phyloP scores from a whole-genome alignment of 2,888 invertebrate genomes.

The Torymus tubicola region DNA sequence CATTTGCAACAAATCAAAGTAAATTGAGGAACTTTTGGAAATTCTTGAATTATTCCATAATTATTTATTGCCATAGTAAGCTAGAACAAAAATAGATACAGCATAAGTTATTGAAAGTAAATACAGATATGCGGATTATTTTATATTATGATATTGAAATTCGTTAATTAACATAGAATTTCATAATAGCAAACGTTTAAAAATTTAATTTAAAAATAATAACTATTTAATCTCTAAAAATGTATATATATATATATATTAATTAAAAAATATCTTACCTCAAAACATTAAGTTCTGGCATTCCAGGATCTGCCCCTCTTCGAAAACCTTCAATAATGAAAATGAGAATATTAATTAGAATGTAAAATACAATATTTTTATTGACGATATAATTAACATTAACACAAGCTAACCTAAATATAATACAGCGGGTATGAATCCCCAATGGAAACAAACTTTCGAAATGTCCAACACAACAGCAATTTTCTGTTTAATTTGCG shows the following conservation, averaged over 20 bases:
- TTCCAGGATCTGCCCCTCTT: slow-evolving; percentile 84
- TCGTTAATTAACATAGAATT: no score
- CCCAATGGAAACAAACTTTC: slow-evolving; percentile 83
- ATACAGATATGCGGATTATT: no score
- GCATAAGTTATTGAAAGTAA: neutral
- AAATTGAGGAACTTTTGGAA: slow-evolving; percentile 82
- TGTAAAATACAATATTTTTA: slow-evolving; percentile 6
- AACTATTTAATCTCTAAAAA: slow-evolving; percentile 24
- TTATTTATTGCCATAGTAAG: slow-evolving; percentile 74
- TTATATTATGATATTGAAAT: no score
- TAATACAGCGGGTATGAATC: slow-evolving; percentile 83
- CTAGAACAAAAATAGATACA: slow-evolving; percentile 70
- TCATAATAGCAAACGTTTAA: slow-evolving; percentile 9
- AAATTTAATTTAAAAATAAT: slow-evolving; percentile 23
- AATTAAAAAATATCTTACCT: slow-evolving; percentile 74
- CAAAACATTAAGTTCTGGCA: slow-evolving; percentile 80
- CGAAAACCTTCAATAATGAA: slow-evolving; percentile 78
- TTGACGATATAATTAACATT: neutral
- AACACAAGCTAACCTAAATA: slow-evolving; percentile 80
- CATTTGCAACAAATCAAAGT: slow-evolving; percentile 25
- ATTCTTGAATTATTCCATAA: slow-evolving; percentile 88
- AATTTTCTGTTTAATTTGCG: slow-evolving; percentile 81
- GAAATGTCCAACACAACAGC: slow-evolving; percentile 79
- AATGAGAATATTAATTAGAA: slow-evolving; percentile 5
- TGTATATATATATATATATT: no score